Evolutionary conservation across 1,140 invertebrate species (phyloP).

Genomic region (Eriocheir sinensis): DNA sequence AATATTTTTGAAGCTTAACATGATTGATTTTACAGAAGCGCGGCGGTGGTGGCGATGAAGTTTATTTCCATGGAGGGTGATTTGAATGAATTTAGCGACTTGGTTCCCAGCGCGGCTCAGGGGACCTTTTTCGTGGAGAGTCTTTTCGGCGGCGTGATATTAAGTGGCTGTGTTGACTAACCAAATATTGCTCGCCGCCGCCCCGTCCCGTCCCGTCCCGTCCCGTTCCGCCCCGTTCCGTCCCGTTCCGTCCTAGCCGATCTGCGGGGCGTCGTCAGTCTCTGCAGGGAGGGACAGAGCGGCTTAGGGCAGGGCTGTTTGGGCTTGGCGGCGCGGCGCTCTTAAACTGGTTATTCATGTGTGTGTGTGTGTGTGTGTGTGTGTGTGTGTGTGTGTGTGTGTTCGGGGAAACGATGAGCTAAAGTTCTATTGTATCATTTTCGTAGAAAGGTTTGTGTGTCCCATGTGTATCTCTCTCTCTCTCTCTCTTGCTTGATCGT

Average conservation of each 20-base stretch:
- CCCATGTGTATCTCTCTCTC: no score
- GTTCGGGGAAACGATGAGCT: background rate
- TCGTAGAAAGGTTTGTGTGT: no score
- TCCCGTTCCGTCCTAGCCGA: no score
- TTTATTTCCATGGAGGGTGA: constrained; percentile 69
- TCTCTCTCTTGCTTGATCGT: no score
- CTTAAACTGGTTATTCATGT: constrained; percentile 6
- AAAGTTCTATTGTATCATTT: no score
- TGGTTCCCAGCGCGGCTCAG: background rate
- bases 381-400: constrained; percentile 18
- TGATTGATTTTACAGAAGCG: constrained; percentile 67
- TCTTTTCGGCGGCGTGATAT: constrained; percentile 20
- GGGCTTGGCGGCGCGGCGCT: background rate
- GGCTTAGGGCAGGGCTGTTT: background rate
- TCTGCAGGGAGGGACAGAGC: background rate
- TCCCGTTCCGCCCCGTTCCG: background rate
- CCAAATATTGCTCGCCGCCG: background rate
- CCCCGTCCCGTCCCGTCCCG: background rate
- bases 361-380: constrained; percentile 22
- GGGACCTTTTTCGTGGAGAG: background rate
- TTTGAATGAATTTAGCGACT: constrained; percentile 60
- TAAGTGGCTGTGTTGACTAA: constrained; percentile 15
- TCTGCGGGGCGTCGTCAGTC: background rate
- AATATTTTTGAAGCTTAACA: constrained; percentile 66
- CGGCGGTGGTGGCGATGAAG: no score